These are phyloP conservation scores for Phrynocephalus vlangalii DNA, from an alignment of 2,797 vertebrate species.

Conservation along the genomic window DNA sequence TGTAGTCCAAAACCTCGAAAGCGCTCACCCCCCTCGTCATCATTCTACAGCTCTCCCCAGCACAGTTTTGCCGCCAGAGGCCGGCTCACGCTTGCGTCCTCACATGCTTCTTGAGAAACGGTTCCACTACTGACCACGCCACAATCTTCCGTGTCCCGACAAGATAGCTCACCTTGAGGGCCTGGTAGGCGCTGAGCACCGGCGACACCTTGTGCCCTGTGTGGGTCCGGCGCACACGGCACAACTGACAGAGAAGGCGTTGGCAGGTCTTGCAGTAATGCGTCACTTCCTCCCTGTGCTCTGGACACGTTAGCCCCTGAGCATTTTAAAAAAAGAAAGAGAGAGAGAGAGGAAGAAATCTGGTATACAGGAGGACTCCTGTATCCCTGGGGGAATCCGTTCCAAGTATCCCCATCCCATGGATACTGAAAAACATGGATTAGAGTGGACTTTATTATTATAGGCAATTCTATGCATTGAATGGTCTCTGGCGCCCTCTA, in stretches of 20 bases:
- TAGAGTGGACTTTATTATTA: too few species aligned
- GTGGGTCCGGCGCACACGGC: constrained; percentile 90
- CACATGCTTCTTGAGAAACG: too few species aligned
- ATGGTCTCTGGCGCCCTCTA: too few species aligned
- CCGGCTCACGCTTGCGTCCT: not conserved
- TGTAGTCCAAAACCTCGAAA: too few species aligned
- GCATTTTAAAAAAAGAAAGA: rapidly evolving
- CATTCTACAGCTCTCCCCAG: not conserved
- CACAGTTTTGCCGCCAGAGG: not conserved
- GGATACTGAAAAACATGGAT: too few species aligned
- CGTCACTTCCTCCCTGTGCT: constrained; percentile 93
- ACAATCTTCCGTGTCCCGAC: too few species aligned
- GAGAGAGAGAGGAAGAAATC: not conserved
- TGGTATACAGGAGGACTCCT: not conserved
- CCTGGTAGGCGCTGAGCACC: constrained; percentile 91
- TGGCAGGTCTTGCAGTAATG: constrained; percentile 96
- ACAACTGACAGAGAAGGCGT: constrained; percentile 90
- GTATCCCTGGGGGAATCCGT: too few species aligned
- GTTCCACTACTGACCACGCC: too few species aligned
- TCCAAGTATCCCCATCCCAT: too few species aligned
- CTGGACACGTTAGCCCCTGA: constrained; percentile 92
- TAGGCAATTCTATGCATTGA: too few species aligned
- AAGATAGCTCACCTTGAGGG: constrained; percentile 85
- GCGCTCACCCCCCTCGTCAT: too few species aligned
- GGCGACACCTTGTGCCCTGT: constrained; percentile 93